Base-by-base conservation (phyloP, 2,797 vertebrate genomes). In the Caiman crocodilus region DNA sequence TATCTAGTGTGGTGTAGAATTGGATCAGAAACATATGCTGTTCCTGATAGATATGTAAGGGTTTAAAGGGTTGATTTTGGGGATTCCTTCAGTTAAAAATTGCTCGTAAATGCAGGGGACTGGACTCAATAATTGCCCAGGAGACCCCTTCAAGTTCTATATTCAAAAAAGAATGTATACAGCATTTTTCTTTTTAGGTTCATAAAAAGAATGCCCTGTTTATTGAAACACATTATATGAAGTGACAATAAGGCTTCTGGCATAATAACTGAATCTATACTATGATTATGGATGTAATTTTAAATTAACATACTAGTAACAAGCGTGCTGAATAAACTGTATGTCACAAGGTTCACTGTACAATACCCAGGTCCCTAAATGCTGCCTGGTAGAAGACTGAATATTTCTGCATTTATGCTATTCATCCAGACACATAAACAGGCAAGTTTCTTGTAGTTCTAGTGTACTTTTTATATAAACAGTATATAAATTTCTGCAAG, bases 401-500 rank as follows among this genome's bases (percentile, higher is more conserved):
- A 50, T 50, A 50, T 42, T 26, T 42, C 42, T 25, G 23, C 12
- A 50, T 14, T 4, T 42, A 23, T 73, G 32, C 67, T 42, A 25
- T 71, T 35, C 69, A 42, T 73, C 35, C 25, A 50, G 14, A 14
- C 69, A 73, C 15, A 35, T 35, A 73, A 73, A 35, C 69, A 73
- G 42, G 32, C 0, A 0, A 4, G 30, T n/a, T 20, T 60, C 16
- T 16, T 18, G 5, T 0, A 0, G 63, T 35, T 74, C 1, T 1
- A 25, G 6, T 0, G 15, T 3, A 6, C 50, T 6, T 89, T 4
- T 81, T 73, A 73, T 87, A 50, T 1, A 4, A 58, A 69, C 59
- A 90, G 84, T 6, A 4, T 10, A 23, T 42, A 17, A 67, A 77
- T 15, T n/a, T 79, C 80, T 50, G 74, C 10, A 85, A 30, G 5